phyloP scores from a whole-genome alignment of 2,113 vertebrate species.

The Microcebus lehilahytsara region DNA sequence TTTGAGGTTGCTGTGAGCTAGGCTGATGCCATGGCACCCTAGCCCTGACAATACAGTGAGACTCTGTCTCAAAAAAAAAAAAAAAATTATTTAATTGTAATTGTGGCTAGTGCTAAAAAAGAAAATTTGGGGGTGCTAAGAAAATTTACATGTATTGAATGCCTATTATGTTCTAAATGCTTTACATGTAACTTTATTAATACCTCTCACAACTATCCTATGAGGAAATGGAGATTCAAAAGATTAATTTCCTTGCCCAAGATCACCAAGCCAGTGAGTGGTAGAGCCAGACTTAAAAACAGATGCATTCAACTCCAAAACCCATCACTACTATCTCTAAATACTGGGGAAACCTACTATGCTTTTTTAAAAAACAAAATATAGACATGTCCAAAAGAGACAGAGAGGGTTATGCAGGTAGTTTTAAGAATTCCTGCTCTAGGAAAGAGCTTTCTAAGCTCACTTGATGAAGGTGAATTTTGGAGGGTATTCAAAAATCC shows the following conservation, averaged over 20 bases:
- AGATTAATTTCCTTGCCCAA: constrained; percentile 27
- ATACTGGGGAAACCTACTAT: neutral
- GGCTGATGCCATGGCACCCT: too few relatives aligned
- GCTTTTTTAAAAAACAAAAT: constrained; percentile 3
- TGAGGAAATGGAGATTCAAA: neutral
- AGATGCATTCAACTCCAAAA: neutral
- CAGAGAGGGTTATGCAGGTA: neutral
- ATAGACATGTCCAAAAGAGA: neutral
- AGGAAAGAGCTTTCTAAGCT: constrained; percentile 49
- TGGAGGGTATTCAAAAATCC: constrained; percentile 69
- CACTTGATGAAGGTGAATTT: constrained; percentile 61
- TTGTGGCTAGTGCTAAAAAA: neutral
- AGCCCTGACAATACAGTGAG: too few relatives aligned
- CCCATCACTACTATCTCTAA: neutral
- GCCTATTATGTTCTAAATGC: neutral
- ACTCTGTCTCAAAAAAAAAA: too few relatives aligned
- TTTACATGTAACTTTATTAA: constrained; percentile 23
- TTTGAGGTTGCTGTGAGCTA: too few relatives aligned
- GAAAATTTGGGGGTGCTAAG: neutral
- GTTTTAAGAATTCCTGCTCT: constrained; percentile 26
- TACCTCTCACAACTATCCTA: neutral
- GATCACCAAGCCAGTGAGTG: neutral
- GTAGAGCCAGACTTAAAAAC: neutral
- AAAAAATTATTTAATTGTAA: neutral
- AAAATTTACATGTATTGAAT: constrained; percentile 22